Conservation (phyloP, 2,888 invertebrate genomes). For the Polydrusus cervinus region DNA sequence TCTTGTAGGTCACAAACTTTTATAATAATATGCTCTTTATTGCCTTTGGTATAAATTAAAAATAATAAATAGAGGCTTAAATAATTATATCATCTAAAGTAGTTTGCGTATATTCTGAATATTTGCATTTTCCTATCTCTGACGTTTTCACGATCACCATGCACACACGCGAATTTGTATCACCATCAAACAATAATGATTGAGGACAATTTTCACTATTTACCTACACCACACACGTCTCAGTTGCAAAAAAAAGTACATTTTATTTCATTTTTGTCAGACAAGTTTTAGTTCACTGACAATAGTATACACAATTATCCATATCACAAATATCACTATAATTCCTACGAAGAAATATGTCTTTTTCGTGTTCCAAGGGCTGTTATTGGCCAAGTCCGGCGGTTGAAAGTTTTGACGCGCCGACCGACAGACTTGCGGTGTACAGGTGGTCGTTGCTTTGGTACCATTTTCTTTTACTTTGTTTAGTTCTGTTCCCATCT, state of each 20-base stretch:
- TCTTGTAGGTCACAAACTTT: too few species aligned
- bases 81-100: too few species aligned
- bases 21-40: too few species aligned
- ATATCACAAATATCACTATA: conserved; percentile 71
- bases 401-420: conserved; percentile 66
- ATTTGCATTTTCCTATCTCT: too few species aligned
- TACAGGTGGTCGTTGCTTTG: conserved; percentile 60
- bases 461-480: conserved; percentile 61
- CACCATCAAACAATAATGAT: too few species aligned
- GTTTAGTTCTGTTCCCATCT: conserved; percentile 66
- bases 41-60: too few species aligned
- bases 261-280: conserved; percentile 55
- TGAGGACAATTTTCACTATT: not conserved
- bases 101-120: too few species aligned
- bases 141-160: too few species aligned
- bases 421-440: conserved; percentile 68
- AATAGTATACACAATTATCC: conserved; percentile 71
- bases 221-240: not conserved
- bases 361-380: conserved; percentile 74
- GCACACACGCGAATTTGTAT: too few species aligned
- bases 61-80: too few species aligned
- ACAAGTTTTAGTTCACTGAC: conserved; percentile 65
- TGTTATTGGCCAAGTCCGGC: conserved; percentile 70
- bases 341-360: conserved; percentile 71
- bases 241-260: not conserved